Base-by-base conservation (phyloP, 2,888 invertebrate species). In the Chironomus riparius region DNA sequence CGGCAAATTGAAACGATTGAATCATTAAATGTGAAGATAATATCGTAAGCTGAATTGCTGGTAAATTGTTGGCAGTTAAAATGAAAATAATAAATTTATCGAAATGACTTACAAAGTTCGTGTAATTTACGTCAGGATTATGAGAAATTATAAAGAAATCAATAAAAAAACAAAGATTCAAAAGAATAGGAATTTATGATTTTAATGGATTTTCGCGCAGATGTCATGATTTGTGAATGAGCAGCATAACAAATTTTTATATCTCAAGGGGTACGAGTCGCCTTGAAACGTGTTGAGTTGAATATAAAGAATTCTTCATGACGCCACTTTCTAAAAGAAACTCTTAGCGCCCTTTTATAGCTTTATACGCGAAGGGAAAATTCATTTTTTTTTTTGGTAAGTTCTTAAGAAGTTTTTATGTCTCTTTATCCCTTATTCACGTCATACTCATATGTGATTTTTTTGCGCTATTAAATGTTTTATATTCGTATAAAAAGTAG, bases 191-290 rank as follows among this genome's bases (percentile, higher is more conserved):
- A 56, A 56, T 56, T 56, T 56, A 74, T 22, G 61, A 65, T 68
- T n/a, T 74, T 47, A 68, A 21, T 65, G 65, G 22, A 68, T 68
- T 65, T 65, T 74, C 72, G 22, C 72, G 48, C 74, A 74, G 74
- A 74, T 74, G 74, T 74, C 74, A 74, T 68, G 62, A 62, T 56
- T 50, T 61, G 56, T 65, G 65, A 15, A 18, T 56, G 56, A 65
- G 56, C 18, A 50, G 50, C 50, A 28, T 12, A 28, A n/a, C 13
- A 38, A 68, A 71, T 56, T 71, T 24, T 50, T 28, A 15, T 62
- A 12, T 15, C 48, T 48, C 22, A 22, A 21, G 18, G 56, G 48
- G 38, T 22, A 28, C 47, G 38, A 68, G 7, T 48, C 50, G 47
- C 15, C 3, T 28, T 12, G 61, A 72, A 72, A 62, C 72, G 28